A percentile compares a stretch with the other conserved stretches of the same genome.
Evolutionary conservation across 2,797 vertebrate species (phyloP).

Genomic region (Melanotaenia nigrans): DNA sequence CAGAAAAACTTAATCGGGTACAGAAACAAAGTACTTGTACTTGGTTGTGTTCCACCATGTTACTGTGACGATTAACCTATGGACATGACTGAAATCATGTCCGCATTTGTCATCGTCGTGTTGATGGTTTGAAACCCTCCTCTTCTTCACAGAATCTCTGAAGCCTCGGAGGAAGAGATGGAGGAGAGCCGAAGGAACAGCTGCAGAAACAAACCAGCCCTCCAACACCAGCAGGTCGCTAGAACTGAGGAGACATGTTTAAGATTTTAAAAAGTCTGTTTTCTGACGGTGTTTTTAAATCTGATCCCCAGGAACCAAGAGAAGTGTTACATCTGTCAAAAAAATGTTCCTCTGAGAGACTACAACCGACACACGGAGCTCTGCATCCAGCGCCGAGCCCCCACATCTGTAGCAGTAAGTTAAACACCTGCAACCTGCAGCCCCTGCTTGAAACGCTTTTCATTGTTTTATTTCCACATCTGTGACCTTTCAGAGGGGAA

Average conservation of each 20-base stretch:
- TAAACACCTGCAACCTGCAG: no score
- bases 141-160: constrained; percentile 52
- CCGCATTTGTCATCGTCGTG: no score
- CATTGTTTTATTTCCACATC: not conserved
- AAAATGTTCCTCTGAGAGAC: constrained; percentile 79
- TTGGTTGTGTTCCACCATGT: no score
- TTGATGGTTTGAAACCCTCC: not conserved
- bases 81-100: no score
- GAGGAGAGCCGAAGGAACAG: constrained; percentile 56
- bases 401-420: constrained; percentile 22
- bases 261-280: not conserved
- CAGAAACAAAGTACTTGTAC: no score
- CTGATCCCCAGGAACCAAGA: constrained; percentile 75
- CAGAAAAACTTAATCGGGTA: no score
- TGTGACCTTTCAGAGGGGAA: constrained; percentile 64
- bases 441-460: no score
- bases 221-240: constrained; percentile 81
- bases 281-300: not conserved
- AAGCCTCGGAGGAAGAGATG: constrained; percentile 77
- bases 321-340: constrained; percentile 91
- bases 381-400: constrained; percentile 74
- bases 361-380: constrained; percentile 86
- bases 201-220: constrained; percentile 42
- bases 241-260: rapidly evolving
- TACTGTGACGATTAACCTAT: no score